A percentile compares a stretch with the other conserved stretches of the same genome.
phyloP scores from a whole-genome alignment of 2,797 vertebrate genomes.

The Botia kubotai region DNA sequence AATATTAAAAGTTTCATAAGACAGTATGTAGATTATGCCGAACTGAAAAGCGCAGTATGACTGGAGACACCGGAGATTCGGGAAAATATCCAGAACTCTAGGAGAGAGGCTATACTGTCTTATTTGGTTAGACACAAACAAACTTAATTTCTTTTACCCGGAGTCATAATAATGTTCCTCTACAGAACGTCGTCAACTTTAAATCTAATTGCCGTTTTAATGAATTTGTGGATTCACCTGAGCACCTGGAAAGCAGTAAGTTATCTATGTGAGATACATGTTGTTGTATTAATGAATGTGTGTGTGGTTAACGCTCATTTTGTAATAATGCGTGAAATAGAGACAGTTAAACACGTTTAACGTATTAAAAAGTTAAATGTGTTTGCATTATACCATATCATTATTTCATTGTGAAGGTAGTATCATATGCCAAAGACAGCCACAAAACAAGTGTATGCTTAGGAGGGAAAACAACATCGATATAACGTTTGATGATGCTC shows the following conservation, averaged over 20 bases:
- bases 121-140: conserved; percentile 18
- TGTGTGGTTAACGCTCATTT: not conserved
- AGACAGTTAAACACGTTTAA: too few species aligned
- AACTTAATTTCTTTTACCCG: conserved; percentile 4
- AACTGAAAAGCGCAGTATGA: conserved; percentile 9
- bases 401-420: too few species aligned
- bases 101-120: conserved; percentile 9
- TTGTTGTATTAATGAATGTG: not conserved
- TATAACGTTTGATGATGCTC: not conserved
- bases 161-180: conserved; percentile 41
- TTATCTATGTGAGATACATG: not conserved
- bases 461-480: too few species aligned
- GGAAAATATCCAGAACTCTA: conserved; percentile 22
- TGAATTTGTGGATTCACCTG: conserved; percentile 48
- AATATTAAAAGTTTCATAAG: not conserved
- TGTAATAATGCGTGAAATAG: too few species aligned
- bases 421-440: too few species aligned
- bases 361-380: too few species aligned
- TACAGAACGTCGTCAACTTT: conserved; percentile 37
- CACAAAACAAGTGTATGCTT: too few species aligned
- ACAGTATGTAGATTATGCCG: not conserved
- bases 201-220: conserved; percentile 23
- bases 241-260: conserved; percentile 51
- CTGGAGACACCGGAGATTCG: conserved; percentile 1
- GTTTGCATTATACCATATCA: too few species aligned